Percentiles rank a stretch among this genome's conserved stretches.
Conservation (phyloP, 2,888 invertebrate genomes). For the Thelaira solivaga region DNA sequence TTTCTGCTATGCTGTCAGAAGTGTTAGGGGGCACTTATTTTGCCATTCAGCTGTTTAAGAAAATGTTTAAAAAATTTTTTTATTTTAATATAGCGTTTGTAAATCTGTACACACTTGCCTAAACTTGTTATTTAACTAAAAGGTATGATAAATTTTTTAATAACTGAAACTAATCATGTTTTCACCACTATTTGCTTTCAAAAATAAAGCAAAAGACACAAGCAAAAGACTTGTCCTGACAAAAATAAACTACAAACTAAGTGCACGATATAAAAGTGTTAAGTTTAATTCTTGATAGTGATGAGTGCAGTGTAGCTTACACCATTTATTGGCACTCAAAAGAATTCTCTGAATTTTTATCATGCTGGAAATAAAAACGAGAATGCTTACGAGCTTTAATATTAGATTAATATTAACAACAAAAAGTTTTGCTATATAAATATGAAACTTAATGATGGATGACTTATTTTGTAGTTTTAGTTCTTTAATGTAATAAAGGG, state of each 20-base stretch:
- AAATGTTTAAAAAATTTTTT: neutral
- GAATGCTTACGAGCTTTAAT: no score
- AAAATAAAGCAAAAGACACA: neutral
- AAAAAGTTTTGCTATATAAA: no score
- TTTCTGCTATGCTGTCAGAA: neutral
- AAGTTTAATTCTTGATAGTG: slow-evolving; percentile 32
- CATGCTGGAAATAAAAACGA: neutral
- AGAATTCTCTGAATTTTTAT: neutral
- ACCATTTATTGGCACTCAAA: neutral
- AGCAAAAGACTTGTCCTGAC: neutral
- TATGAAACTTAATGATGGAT: no score
- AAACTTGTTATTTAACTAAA: slow-evolving; percentile 12
- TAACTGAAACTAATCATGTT: slow-evolving; percentile 56
- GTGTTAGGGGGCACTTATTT: slow-evolving; percentile 45
- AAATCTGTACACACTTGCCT: neutral
- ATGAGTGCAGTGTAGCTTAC: neutral
- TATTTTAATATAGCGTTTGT: slow-evolving; percentile 21
- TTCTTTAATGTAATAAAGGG: no score
- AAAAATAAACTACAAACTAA: neutral
- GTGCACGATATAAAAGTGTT: slow-evolving; percentile 30
- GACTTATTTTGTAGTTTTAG: no score
- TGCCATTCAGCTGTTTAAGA: slow-evolving; percentile 1
- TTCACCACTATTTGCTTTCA: slow-evolving; percentile 51
- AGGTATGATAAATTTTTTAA: slow-evolving; percentile 41
- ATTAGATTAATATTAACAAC: no score